Percentiles rank a stretch among this genome's conserved stretches.
These are phyloP conservation scores for Catostylus mosaicus DNA, from an alignment of 30 jellyfish, hydroid and myxozoan genomes.

Conservation along the genomic window DNA sequence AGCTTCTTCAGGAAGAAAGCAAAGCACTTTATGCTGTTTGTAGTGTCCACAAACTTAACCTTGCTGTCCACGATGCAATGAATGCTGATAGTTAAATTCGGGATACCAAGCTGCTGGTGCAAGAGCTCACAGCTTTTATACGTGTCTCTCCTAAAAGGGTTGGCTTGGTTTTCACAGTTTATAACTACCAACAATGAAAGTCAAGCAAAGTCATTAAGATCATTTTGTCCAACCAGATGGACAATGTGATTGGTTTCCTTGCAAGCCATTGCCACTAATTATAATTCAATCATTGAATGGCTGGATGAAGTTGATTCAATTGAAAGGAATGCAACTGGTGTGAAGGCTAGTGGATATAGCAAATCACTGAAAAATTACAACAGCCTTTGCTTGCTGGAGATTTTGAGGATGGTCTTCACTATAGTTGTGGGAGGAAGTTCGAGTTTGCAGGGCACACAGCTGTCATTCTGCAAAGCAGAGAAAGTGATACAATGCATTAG, in stretches of 20 bases:
- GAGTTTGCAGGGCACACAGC: conserved; percentile 35
- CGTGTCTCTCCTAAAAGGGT: conserved; percentile 49
- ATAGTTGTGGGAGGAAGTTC: conserved; percentile 46
- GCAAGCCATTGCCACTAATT: conserved; percentile 36
- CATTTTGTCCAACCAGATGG: conserved; percentile 46
- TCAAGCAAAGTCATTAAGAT: conserved; percentile 44
- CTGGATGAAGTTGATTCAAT: conserved; percentile 37
- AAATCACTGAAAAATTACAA: conserved; percentile 31
- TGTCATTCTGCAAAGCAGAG: conserved; percentile 35
- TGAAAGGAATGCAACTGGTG: conserved; percentile 56
- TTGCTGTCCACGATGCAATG: conserved; percentile 50
- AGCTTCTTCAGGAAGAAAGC: conserved; percentile 35
- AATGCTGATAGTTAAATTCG: conserved; percentile 16
- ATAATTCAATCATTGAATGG: conserved; percentile 21
- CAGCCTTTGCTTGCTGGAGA: conserved; percentile 62
- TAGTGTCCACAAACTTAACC: conserved; percentile 58
- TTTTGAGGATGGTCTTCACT: conserved; percentile 51
- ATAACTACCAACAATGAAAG: conserved; percentile 10
- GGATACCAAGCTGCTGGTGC: conserved; percentile 4
- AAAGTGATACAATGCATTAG: conserved; percentile 23
- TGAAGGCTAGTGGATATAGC: conserved; percentile 51
- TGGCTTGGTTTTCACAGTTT: conserved; percentile 44
- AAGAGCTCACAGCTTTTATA: conserved; percentile 40
- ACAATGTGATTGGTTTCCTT: conserved; percentile 46
- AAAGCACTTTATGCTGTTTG: conserved; percentile 42